Base-by-base conservation (phyloP, 1,140 invertebrate genomes). In the Ips typographus region DNA sequence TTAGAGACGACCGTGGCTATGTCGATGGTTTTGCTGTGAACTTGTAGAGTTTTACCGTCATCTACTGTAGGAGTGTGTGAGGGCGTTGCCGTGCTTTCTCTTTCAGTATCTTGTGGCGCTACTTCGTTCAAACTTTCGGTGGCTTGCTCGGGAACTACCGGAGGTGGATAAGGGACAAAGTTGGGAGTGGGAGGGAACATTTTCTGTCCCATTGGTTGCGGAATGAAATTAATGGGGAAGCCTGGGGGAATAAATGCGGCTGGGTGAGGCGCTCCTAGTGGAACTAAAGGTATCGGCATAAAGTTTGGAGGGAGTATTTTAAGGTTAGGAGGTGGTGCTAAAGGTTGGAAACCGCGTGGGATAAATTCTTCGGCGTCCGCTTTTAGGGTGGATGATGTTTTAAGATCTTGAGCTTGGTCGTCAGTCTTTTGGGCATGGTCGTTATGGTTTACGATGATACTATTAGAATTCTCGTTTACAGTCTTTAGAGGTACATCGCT, bases 321-420 rank as follows among this genome's bases (percentile, higher is more conserved):
- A 40, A 77, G 71, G 38, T 75, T 74, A 3, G 75, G 58, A 5
- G 66, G 67, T 2, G 70, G 60, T 49, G 51, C 64, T 5, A 73
- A 36, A 4, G 71, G 67, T 55, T 74, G 67, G 44, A 73, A 76
- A 8, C 72, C 68, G 47, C 76, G 68, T 2, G 78, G 79, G 2
- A 80, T 66, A 64, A 80, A 80, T 68, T 80, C 79, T 74, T 80
- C 77, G 2, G 79, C 79, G 67, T 80, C 79, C 3, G 77, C 71
- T 71, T 80, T 80, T n/a, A 79, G 71, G 8, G 71, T 58, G 7
- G 70, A 75, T 49, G 76, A 75, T 59, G 65, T 58, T 36, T 44
- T 38, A 36, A 6, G 6, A 6, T 65, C 56, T 57, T 71, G 62
- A 57, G 44, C 60, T 51, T 65, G 53, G 22, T 51, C 41, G 40